Evolutionary conservation across 2,888 invertebrate genomes (phyloP), one percentile per base, ranked within the genome.

Genomic region (Ornithoptera priamus): DNA sequence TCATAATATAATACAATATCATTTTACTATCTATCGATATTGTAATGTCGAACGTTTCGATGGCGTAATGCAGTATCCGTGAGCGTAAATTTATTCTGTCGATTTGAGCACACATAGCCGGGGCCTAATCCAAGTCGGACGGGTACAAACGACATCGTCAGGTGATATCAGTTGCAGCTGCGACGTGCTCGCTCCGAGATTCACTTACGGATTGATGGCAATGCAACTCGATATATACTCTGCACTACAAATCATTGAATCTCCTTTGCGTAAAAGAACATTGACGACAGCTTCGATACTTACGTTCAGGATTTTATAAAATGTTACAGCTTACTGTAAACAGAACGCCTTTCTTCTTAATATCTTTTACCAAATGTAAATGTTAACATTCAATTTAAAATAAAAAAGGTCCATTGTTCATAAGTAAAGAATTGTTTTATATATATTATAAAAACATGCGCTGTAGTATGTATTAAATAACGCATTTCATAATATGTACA

Each of bases 161-260:
- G 89, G 85, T 87, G 85, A 85, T 85, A 86, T 88, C 86, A 83
- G 84, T 82, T 85, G 84, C 87, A 85, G 83, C 83, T 85, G 86
- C 82, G 81, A 80, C 83, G 82, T 81, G 81, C 81, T 77, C 73
- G 73, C 73, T 74, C 64, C 80, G 81, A 81, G 85, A 87, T 85
- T 87, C 86, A 85, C 87, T 87, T 85, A 86, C 81, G 78, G 84
- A 87, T 88, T 87, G 88, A 89, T 89, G 81, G 83, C 83, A 81
- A 77, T 83, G 86, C 85, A 82, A 81, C 83, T 79, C 81, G 82
- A 88, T 87, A 85, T 80, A 78, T 76, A 80, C 75, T 73, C 72
- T 68, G 76, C 71, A 75, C 74, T 80, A 81, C 82, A 85, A 85
- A 85, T 85, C 86, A 81, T 80, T 75, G 71, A 72, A 66, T 73